Evolutionary conservation across 1,140 invertebrate species (phyloP), one percentile per base, ranked within the genome.

Genomic region (Tetranychus urticae): DNA sequence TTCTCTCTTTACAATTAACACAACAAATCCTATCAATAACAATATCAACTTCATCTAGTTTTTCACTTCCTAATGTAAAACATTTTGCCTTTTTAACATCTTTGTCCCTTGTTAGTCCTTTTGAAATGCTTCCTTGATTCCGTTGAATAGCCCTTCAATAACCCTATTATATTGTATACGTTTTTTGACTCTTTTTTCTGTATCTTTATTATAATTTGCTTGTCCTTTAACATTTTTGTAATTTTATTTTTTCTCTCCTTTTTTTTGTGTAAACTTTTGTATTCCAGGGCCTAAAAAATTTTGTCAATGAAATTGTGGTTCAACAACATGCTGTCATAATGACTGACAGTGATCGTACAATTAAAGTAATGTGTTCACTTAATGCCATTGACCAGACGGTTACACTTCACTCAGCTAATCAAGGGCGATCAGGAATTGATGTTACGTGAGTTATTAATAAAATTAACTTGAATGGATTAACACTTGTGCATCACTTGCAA

Each of bases 251-350:
- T 23, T 23, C 39, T 42, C 5, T 42, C 10, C 39, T 52, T 42
- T 42, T 42, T 42, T 42, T 42, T 42, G 5, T 42, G 5, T 42
- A 6, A 6, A 3, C 36, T 56, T 36, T 33, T 31, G 13, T 35
- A 14, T 48, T 60, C 7, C 59, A 76, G 72, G 69, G 70, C 14
- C 68, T 70, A 12, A 75, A 73, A 7, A 68, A 70, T 59, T 77
- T 73, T 65, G 71, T 73, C 10, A 77, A 77, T 65, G 74, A 77
- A 58, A 73, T 77, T 8, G 74, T 77, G 3, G 70, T 77, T 55
- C 76, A 77, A 62, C 72, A 76, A 63, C 77, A 77, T 65, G 72
- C 76, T 12, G 69, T 77, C 3, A 76, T 77, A 59, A 75, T 77
- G 72, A 76, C 75, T 62, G 74, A 77, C 58, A 74, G 71, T 23